Evolutionary conservation across 2,113 vertebrate genomes (phyloP).

Genomic region (Antechinus flavipes): DNA sequence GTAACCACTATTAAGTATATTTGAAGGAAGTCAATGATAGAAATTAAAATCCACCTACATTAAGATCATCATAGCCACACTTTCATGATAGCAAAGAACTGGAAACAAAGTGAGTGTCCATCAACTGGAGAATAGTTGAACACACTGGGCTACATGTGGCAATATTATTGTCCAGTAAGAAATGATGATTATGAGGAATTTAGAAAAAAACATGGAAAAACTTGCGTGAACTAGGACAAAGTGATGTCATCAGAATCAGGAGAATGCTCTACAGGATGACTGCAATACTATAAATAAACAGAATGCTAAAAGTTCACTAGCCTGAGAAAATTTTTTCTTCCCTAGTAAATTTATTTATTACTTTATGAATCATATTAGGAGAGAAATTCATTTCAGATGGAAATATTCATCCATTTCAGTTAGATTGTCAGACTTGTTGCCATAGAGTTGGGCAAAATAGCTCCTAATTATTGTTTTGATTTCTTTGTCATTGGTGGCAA

Average conservation of each 20-base stretch:
- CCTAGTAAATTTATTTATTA: too few species aligned
- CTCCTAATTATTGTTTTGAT: too few species aligned
- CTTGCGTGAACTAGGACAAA: neutral
- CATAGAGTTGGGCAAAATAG: too few species aligned
- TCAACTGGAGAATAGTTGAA: neutral
- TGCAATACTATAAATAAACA: neutral
- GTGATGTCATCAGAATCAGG: neutral
- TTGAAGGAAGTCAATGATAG: neutral
- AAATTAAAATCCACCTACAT: neutral
- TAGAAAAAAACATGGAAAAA: neutral
- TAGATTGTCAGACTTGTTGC: too few species aligned
- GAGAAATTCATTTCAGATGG: too few species aligned
- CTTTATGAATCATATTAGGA: too few species aligned
- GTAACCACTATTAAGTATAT: neutral
- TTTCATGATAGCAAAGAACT: neutral
- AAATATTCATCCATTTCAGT: too few species aligned
- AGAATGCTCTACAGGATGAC: neutral
- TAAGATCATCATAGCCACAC: neutral
- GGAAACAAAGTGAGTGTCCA: neutral
- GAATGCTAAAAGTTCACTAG: neutral
- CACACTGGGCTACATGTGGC: neutral
- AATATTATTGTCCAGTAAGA: neutral
- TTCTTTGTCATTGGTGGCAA: too few species aligned
- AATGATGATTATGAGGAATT: neutral
- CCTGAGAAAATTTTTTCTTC: neutral